Conservation (phyloP, 2,113 vertebrate species). For the Sialia sialis region DNA sequence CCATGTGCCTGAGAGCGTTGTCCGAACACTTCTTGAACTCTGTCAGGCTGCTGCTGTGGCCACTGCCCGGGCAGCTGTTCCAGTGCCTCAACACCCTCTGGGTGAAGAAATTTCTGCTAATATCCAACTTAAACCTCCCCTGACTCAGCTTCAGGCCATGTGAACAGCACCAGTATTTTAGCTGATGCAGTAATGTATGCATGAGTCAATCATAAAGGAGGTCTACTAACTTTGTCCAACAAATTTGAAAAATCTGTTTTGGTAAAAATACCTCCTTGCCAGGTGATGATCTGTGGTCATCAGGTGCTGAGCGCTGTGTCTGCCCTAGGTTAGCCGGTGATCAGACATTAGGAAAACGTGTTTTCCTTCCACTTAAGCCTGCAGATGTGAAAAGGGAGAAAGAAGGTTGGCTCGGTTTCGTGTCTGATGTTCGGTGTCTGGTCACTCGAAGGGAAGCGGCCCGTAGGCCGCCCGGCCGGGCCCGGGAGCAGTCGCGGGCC, state of each 20-base stretch:
- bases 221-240: neutral
- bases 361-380: fast-evolving
- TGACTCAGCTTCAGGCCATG: neutral
- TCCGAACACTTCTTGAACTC: fast-evolving
- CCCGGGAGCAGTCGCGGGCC: neutral
- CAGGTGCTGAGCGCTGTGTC: neutral
- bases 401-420: fast-evolving
- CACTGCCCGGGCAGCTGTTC: neutral
- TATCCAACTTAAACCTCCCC: fast-evolving
- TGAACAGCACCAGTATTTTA: neutral
- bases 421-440: neutral
- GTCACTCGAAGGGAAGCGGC: fast-evolving
- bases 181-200: neutral
- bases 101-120: neutral
- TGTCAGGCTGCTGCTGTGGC: neutral
- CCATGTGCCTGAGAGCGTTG: fast-evolving
- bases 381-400: neutral
- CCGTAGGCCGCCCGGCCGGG: neutral
- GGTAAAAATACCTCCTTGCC: fast-evolving
- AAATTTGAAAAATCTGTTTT: no score
- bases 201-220: neutral
- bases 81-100: neutral
- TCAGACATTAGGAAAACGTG: fast-evolving
- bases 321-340: neutral
- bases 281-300: fast-evolving